These are phyloP conservation scores for Temnothorax curvispinosus DNA, from an alignment of 1,140 invertebrate species.

Conservation along the genomic window DNA sequence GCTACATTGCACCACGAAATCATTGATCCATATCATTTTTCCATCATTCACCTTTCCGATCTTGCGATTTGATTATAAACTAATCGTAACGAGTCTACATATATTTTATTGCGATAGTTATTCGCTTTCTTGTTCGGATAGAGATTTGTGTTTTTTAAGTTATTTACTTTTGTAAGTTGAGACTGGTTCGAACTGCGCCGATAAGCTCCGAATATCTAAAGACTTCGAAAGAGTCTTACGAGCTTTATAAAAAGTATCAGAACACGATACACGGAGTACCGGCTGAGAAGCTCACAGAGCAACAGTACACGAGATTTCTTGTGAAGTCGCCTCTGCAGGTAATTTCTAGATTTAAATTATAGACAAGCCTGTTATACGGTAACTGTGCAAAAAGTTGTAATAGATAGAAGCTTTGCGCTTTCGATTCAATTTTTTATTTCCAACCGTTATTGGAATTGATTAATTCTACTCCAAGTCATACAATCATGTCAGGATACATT, in stretches of 20 bases:
- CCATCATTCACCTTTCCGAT: background rate
- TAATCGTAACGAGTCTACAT: background rate
- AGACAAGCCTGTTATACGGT: background rate
- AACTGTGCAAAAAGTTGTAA: background rate
- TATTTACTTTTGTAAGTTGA: slow-evolving; percentile 71
- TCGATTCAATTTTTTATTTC: background rate
- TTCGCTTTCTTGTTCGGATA: slow-evolving; percentile 12
- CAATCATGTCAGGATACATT: slow-evolving; percentile 26
- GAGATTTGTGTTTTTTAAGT: slow-evolving; percentile 57
- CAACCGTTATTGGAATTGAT: background rate
- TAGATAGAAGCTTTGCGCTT: slow-evolving; percentile 4
- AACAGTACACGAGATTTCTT: slow-evolving; percentile 93
- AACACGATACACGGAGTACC: slow-evolving; percentile 92
- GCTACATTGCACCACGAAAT: background rate
- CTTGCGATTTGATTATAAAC: slow-evolving; percentile 14
- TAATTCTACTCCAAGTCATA: background rate
- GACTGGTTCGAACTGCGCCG: slow-evolving; percentile 74
- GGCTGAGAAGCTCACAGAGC: slow-evolving; percentile 88
- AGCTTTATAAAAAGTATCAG: slow-evolving; percentile 95
- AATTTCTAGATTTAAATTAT: slow-evolving; percentile 70
- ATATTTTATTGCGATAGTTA: slow-evolving; percentile 33
- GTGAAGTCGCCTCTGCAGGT: slow-evolving; percentile 93
- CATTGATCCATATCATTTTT: slow-evolving; percentile 19
- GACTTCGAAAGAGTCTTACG: slow-evolving; percentile 71
- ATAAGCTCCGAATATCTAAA: slow-evolving; percentile 68